Conservation (phyloP, 2,113 vertebrate genomes). For the Chauna torquata region DNA sequence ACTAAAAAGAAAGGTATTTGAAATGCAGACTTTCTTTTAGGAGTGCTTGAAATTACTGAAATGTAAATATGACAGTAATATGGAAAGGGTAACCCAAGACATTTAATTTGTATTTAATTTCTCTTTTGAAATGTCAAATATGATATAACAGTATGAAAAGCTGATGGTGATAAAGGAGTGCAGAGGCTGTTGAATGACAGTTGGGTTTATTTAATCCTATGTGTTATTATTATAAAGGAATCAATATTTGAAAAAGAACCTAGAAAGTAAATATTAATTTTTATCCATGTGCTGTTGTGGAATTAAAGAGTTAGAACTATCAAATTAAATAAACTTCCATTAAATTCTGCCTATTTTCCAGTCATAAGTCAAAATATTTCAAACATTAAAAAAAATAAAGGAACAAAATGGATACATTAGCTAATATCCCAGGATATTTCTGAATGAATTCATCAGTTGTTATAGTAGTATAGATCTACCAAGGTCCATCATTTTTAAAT, state of each 20-base stretch:
- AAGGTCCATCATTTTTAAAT: not conserved
- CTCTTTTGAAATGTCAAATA: not conserved
- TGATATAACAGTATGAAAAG: not conserved
- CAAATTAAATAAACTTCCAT: not conserved
- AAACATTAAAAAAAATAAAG: not conserved
- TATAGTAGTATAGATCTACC: not conserved
- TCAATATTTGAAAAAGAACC: not conserved
- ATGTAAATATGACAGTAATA: not conserved
- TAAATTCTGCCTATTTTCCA: not conserved
- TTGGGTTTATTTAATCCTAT: not conserved
- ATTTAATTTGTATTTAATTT: not conserved
- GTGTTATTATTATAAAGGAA: not conserved
- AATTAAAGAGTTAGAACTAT: not conserved
- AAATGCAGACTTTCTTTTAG: not conserved
- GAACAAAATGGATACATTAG: not conserved
- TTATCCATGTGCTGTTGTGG: not conserved
- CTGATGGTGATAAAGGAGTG: not conserved
- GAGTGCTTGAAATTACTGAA: not conserved
- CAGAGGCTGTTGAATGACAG: not conserved
- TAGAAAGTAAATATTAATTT: not conserved
- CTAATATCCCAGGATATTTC: not conserved
- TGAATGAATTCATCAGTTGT: not conserved
- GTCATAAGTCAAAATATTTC: not conserved
- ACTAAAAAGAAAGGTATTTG: conserved; percentile 77
- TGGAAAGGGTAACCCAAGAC: not conserved